Evolutionary conservation across 2,113 vertebrate genomes (phyloP), one percentile per base, ranked within the genome.

Genomic region (Barbus barbus): DNA sequence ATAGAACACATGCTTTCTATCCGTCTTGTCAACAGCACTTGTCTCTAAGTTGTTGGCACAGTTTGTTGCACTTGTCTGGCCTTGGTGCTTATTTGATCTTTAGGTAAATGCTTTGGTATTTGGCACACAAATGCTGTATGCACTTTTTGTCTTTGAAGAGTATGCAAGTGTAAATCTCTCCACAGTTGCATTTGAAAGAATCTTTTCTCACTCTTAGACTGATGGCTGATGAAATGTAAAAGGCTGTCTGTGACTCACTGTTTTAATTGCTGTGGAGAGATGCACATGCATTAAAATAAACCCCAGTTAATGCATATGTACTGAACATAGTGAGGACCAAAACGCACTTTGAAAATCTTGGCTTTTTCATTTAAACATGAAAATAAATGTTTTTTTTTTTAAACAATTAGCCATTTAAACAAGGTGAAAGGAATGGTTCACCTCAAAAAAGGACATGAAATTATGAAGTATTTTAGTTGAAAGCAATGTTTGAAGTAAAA

Each of bases 141-240:
- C 24, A 31, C 24, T 33, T 51, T 75, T 31, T 75, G 31, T 56
- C 20, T 58, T 36, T 77, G 51, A 77, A 77, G 31, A 38, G 51
- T 20, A 56, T 77, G 3, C 5, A 44, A 44, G 38, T 73, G 69
- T 77, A 77, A 58, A 65, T 36, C 33, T 83, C 82, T 46, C 72
- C 20, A 22, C n/a, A 36, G 82, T 65, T 12, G 24, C 24, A 63
- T 24, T 51, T 76, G 71, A 83, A 83, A 38, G 16, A 28, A 53
- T 3, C 60, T 67, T 77, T 65, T 53, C 38, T 33, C 38, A 48
- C 38, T 65, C 26, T 36, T 7, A 22, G 22, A 1, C 51, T 58
- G 24, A 51, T 73, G 81, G 53, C 20, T 77, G 60, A 67, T 56
- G 60, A 67, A 53, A 77, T 16, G 58, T 65, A 83, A 77, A 77